Percentiles rank a stretch among this genome's conserved stretches.
These are phyloP conservation scores for Sussaba pulchella DNA, from an alignment of 2,888 invertebrate genomes.

Conservation along the genomic window DNA sequence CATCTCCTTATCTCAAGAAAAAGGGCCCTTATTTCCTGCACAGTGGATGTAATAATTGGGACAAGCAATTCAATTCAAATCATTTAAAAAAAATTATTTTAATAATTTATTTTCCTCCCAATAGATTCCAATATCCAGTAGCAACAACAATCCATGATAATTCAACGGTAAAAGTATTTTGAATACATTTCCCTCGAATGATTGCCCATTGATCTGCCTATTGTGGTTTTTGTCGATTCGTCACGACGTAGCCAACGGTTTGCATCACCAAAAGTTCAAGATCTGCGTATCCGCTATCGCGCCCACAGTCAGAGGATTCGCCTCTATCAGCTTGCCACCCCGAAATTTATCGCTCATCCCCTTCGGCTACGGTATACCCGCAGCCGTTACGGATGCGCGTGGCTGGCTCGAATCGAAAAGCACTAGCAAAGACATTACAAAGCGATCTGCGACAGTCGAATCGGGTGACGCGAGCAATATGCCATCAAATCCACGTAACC, in stretches of 20 bases:
- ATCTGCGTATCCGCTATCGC: no score
- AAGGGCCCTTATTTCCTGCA: constrained; percentile 60
- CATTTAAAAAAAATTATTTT: constrained; percentile 9
- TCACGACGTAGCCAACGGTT: no score
- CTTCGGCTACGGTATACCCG: constrained; percentile 20
- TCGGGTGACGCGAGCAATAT: constrained; percentile 82
- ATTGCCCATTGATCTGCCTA: no score
- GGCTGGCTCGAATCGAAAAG: constrained; percentile 78
- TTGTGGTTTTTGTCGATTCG: no score
- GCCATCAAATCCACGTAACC: constrained; percentile 84
- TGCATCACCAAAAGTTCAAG: no score
- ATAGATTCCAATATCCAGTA: no score
- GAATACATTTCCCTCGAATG: no score
- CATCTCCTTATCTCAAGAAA: constrained; percentile 60
- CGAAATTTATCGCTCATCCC: constrained; percentile 23
- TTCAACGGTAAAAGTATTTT: no score
- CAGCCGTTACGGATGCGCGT: constrained; percentile 74
- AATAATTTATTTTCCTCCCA: no score
- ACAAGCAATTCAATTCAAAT: constrained; percentile 49
- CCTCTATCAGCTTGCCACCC: constrained; percentile 38
- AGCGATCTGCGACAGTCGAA: constrained; percentile 77
- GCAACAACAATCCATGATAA: no score
- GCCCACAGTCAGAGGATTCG: constrained; percentile 20
- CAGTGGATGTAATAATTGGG: constrained; percentile 61
- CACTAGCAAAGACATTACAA: constrained; percentile 83